Evolutionary conservation across 35 echinoderm and acorn worm species (phyloP), one percentile per base, ranked within the genome.

Genomic region (Strongylocentrotus purpuratus): DNA sequence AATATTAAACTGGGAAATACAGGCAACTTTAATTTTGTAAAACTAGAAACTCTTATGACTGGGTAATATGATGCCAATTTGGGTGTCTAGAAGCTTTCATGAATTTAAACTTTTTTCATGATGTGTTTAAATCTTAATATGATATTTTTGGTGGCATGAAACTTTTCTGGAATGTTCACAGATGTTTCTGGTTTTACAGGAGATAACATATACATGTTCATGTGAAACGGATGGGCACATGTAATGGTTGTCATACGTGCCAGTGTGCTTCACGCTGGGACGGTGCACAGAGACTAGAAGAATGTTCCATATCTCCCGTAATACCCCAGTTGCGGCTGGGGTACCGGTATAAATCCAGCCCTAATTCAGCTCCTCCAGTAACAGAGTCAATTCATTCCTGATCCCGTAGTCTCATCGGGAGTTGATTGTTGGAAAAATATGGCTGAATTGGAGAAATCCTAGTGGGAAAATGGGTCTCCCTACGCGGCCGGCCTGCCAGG

Each of bases 401-500:
- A 78, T 78, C 65, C 65, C 65, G 2, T 2, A 20, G 65, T 78
- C 65, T 78, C 65, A 28, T 78, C 65, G 65, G 65, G 65, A n/a
- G 65, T 78, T 78, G 65, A 78, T 78, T 78, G 65, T 78, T 78
- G 65, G 65, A 78, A 78, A 41, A 78, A 78, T 78, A 78, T n/a
- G 65, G 65, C 65, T 78, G 65, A 78, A 78, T 22, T 78, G 65
- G 65, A 78, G 65, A n/a, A 78, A 78, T 78, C 65, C 65, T 78
- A 78, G 65, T 78, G 65, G 65, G 65, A 78, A 71, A 78, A 78
- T 78, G 20, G 15, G 2, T 78, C 65, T 78, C 65, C 17, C 65
- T n/a, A n/a, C n/a, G n/a, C 52, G 11, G 0, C 11, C 11, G 52
- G 11, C 52, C 22, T 78, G 65, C 0, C 20, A 78, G 28, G 15